phyloP scores from a whole-genome alignment of 92 coral and sea anemone genomes.

The Heteractis magnifica region DNA sequence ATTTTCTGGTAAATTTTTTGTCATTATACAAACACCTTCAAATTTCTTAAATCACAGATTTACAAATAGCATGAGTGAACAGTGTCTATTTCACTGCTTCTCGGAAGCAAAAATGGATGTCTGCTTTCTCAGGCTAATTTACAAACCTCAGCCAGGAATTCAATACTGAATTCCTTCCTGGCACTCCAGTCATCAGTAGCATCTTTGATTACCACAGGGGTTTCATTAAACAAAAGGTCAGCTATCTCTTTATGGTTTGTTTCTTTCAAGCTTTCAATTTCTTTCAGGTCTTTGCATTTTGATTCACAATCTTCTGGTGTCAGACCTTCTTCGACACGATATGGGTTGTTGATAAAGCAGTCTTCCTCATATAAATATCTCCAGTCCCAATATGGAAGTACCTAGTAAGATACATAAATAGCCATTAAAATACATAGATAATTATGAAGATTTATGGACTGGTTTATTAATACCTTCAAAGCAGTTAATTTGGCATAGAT shows the following conservation, averaged over 20 bases:
- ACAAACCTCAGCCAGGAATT: conserved; percentile 72
- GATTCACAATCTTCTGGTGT: conserved; percentile 77
- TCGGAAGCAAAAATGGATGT: too few relatives aligned
- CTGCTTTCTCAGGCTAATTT: too few relatives aligned
- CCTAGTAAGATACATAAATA: conserved; percentile 31
- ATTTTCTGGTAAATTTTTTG: too few relatives aligned
- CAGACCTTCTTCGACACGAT: conserved; percentile 53
- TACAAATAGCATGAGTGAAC: too few relatives aligned
- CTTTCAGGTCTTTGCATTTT: conserved; percentile 53
- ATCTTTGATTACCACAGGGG: conserved; percentile 83
- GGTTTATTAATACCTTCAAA: conserved; percentile 63
- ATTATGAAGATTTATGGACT: too few relatives aligned
- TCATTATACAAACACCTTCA: too few relatives aligned
- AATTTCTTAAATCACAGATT: too few relatives aligned
- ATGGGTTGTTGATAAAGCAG: conserved; percentile 85
- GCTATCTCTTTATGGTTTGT: conserved; percentile 62
- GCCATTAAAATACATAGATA: background rate
- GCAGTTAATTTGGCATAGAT: conserved; percentile 77
- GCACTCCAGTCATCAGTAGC: conserved; percentile 82
- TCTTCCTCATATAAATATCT: conserved; percentile 68
- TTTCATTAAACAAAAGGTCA: conserved; percentile 54
- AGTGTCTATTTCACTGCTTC: too few relatives aligned
- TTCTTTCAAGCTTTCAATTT: conserved; percentile 34
- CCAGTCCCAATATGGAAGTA: conserved; percentile 98
- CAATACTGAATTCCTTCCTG: conserved; percentile 61